phyloP scores from a whole-genome alignment of 2,113 vertebrate species.

The Ivindomyrus marchei region DNA sequence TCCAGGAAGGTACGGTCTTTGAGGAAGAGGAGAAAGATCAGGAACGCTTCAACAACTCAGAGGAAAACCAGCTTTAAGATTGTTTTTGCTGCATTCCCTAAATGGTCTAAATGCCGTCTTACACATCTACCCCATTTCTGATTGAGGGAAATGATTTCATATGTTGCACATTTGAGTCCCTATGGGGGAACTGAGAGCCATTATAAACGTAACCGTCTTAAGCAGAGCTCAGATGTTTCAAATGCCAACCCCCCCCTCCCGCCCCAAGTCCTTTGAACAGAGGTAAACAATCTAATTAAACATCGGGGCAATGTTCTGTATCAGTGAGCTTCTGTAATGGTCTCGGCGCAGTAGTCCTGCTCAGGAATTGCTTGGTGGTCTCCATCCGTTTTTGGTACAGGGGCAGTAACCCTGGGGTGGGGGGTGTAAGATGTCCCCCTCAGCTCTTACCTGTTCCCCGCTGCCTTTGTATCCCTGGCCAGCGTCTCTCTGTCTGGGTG shows the following conservation, averaged over 20 bases:
- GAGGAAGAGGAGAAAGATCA: neutral
- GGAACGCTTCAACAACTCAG: neutral
- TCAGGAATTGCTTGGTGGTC: neutral
- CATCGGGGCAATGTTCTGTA: neutral
- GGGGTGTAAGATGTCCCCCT: conserved; percentile 32
- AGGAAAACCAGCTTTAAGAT: neutral
- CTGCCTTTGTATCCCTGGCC: neutral
- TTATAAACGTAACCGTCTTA: neutral
- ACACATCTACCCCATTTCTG: neutral
- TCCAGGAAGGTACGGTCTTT: neutral
- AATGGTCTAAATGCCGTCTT: neutral
- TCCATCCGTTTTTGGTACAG: neutral
- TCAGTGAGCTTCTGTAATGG: neutral
- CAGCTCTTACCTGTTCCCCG: too few species aligned
- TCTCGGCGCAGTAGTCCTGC: neutral
- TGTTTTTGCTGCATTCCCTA: neutral
- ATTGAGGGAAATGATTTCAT: neutral
- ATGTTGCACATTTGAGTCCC: neutral
- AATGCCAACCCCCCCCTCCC: too few species aligned
- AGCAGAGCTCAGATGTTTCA: neutral
- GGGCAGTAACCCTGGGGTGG: conserved; percentile 28
- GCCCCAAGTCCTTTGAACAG: neutral
- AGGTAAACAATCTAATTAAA: neutral
- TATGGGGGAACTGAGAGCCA: neutral
- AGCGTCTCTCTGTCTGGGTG: conserved; percentile 21